Conservation (phyloP, 1,140 invertebrate species). For the Dreissena rostriformis region DNA sequence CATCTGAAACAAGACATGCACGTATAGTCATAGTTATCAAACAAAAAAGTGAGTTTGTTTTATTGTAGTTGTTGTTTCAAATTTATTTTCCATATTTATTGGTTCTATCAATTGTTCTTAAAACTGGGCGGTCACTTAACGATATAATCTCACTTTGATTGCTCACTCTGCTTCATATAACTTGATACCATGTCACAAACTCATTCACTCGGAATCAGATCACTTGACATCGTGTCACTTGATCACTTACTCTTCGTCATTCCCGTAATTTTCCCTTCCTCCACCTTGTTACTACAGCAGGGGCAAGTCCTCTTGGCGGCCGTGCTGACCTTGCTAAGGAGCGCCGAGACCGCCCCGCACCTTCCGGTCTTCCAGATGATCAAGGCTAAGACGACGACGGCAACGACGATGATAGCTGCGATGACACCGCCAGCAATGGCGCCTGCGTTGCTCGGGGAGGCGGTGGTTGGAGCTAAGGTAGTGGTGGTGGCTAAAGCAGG, state of each 20-base stretch:
- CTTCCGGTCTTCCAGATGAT: constrained; percentile 19
- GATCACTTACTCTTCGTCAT: constrained; percentile 13
- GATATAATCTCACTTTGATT: no score
- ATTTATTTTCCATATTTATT: no score
- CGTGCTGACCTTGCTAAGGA: constrained; percentile 5
- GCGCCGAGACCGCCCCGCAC: background rate
- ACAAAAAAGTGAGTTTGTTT: no score
- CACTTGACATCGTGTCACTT: background rate
- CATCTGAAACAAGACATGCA: no score
- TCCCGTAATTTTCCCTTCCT: constrained; percentile 12
- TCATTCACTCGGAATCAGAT: background rate
- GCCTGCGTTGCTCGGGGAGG: background rate
- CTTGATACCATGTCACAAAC: background rate
- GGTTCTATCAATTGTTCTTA: no score
- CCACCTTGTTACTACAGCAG: constrained; percentile 26
- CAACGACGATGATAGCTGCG: constrained; percentile 4
- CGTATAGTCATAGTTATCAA: no score
- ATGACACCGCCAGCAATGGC: constrained; percentile 11
- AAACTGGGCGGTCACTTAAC: no score
- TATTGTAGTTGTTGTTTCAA: no score
- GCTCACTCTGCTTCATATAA: no score
- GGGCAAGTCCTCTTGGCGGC: background rate
- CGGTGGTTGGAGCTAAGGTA: background rate
- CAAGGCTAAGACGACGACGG: constrained; percentile 13
- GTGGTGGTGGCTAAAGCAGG: background rate